Evolutionary conservation across 2,113 vertebrate genomes (phyloP).

Genomic region (Chloropsis hardwickii): DNA sequence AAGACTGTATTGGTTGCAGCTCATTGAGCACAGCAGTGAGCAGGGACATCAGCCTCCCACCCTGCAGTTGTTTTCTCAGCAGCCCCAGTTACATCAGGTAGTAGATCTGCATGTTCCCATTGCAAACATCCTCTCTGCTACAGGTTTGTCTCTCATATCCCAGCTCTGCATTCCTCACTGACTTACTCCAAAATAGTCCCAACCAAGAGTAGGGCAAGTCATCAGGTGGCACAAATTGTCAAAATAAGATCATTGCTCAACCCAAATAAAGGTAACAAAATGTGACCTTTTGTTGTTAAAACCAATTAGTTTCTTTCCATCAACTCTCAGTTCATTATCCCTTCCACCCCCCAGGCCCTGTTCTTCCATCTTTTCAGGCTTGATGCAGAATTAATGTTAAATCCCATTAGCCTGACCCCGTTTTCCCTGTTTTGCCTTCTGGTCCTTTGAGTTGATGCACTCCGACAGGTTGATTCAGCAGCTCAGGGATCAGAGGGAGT

Average conservation of each 20-base stretch:
- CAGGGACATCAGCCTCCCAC: not conserved
- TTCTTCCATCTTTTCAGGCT: constrained; percentile 23
- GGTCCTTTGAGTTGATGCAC: not conserved
- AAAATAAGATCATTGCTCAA: constrained; percentile 3
- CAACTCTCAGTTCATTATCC: constrained; percentile 45
- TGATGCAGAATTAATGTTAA: constrained; percentile 33
- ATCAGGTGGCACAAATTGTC: not conserved
- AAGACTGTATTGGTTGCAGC: not conserved
- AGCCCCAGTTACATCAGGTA: not conserved
- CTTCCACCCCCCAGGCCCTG: constrained; percentile 23
- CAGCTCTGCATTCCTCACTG: not conserved
- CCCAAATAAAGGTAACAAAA: constrained; percentile 43
- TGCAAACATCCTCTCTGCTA: not conserved
- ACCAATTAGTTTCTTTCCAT: constrained; percentile 48
- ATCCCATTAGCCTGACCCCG: constrained; percentile 31
- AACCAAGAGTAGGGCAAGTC: not conserved
- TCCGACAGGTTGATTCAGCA: not conserved
- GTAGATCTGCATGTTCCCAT: fast-evolving
- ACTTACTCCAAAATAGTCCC: not conserved
- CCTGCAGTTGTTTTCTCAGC: not conserved
- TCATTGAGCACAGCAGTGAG: not conserved
- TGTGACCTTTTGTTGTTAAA: constrained; percentile 44
- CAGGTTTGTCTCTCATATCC: not conserved
- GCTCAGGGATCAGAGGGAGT: not conserved
- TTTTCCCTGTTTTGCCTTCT: constrained; percentile 25